Evolutionary conservation across 2,888 invertebrate genomes (phyloP).

Genomic region (Cyrtodaria siliqua): DNA sequence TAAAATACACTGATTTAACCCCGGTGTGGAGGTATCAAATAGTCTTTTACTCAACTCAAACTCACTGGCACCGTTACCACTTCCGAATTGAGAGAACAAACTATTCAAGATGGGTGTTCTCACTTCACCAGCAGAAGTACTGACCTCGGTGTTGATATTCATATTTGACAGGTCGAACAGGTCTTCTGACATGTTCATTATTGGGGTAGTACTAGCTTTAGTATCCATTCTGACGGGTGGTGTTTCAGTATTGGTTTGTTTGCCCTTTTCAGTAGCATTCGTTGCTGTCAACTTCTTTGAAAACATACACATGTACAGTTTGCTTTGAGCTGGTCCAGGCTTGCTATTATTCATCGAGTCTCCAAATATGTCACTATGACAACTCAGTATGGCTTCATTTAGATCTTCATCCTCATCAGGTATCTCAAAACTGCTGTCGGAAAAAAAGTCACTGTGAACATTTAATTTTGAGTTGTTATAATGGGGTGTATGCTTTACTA

Average conservation of each 20-base stretch:
- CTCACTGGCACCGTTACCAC: background rate
- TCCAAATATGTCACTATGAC: too few relatives aligned
- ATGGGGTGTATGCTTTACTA: too few relatives aligned
- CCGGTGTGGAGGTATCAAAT: constrained; percentile 25
- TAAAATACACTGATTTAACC: constrained; percentile 30
- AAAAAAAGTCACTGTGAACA: too few relatives aligned
- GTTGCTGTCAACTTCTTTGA: too few relatives aligned
- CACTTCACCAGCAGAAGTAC: background rate
- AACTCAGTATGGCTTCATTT: background rate
- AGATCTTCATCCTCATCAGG: background rate
- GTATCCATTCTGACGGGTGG: too few relatives aligned
- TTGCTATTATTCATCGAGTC: too few relatives aligned
- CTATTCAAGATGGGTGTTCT: too few relatives aligned
- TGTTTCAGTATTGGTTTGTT: too few relatives aligned
- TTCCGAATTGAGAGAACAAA: background rate
- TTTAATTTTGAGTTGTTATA: too few relatives aligned
- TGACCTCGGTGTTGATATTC: background rate
- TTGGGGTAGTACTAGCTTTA: background rate
- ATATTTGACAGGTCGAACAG: background rate
- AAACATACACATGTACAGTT: too few relatives aligned
- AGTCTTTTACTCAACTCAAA: background rate
- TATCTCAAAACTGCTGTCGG: background rate
- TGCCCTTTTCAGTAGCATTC: too few relatives aligned
- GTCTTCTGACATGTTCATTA: background rate
- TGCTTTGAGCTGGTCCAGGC: too few relatives aligned